Evolutionary conservation across 2,113 vertebrate species (phyloP), one percentile per base, ranked within the genome.

Genomic region (Puffinus mauretanicus): DNA sequence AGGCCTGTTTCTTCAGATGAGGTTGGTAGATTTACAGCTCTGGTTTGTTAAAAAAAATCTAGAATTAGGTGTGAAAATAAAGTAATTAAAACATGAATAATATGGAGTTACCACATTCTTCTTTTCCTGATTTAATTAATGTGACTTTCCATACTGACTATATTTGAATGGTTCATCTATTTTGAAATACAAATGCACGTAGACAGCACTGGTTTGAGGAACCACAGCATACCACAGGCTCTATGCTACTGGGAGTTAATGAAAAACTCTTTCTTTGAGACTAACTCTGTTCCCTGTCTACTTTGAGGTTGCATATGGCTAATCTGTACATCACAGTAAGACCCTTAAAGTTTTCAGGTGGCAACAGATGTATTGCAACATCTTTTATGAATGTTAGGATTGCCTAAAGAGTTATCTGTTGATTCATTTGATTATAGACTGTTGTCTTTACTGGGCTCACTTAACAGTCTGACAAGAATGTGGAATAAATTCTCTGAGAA

Each of bases 121-220:
- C 20, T 55, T 85, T 62, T 78, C 61, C n/a, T 70, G 17, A 26
- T 69, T 11, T 57, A 72, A 12, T 16, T 77, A 30, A 16, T n/a
- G 17, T 62, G 16, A 46, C 26, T 66, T 38, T 64, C 42, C 19
- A 22, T 10, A 19, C 14, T 57, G 66, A 21, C 16, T 64, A 2
- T 47, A 3, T 72, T 26, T 47, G 25, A 85, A 55, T 29, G 30
- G 2, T 15, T 92, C 22, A 11, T 76, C 24, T 88, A 2, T 47
- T 18, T 0, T 66, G 13, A 38, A 79, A 46, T 15, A 12, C 2
- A 76, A 65, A 80, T 30, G 32, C 7, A 8, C 0, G 0, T 51
- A 46, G 19, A 17, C 32, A 72, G 29, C 34, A 46, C 3, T 24
- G 30, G 10, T 29, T 72, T 86, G 52, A 81, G 71, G 77, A 88